Base-by-base conservation (phyloP, 1,140 invertebrate genomes). In the Euura lappo region DNA sequence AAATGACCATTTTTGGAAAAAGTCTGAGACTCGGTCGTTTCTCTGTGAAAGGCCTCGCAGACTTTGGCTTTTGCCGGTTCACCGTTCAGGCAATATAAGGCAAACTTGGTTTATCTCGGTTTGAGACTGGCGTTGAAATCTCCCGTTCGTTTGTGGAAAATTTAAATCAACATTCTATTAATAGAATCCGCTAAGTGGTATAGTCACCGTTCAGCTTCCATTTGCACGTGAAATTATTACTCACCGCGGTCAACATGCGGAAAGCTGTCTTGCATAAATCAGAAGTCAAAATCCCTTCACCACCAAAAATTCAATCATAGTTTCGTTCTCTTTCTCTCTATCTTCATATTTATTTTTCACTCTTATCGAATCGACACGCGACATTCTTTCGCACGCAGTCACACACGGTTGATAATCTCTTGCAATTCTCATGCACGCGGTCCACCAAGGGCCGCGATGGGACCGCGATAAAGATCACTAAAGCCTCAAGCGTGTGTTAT, bases 311-410 rank as follows among this genome's bases (percentile, higher is more conserved):
- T 28, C 28, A 28, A 28, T 28, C 28, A 28, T 28, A 28, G 28
- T 28, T 28, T 28, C 28, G 0, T 28, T 28, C 28, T 28, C 28
- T 28, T 28, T 28, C 28, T 28, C 28, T 28, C 28, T 28, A 28
- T 28, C 28, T 28, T 28, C 1, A 28, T 28, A 28, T 28, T 28
- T 28, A 28, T 28, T 28, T 28, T 28, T 28, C 28, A 28, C 6
- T 51, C 47, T 51, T 51, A 51, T 51, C 47, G 47, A 51, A 6
- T 51, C 47, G 47, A 51, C 47, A 51, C 51, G 51, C 51, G 51
- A 60, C 51, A 60, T 60, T 60, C 51, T 60, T 60, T 60, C 51
- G 8, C 51, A 60, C 51, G 51, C 51, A n/a, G 51, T 60, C 51
- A 11, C 47, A 11, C 47, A 51, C 47, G 47, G 47, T 51, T 51